Percentiles rank a stretch among this genome's conserved stretches.
Evolutionary conservation across 2,888 invertebrate species (phyloP).

Genomic region (Pheosia tremula): DNA sequence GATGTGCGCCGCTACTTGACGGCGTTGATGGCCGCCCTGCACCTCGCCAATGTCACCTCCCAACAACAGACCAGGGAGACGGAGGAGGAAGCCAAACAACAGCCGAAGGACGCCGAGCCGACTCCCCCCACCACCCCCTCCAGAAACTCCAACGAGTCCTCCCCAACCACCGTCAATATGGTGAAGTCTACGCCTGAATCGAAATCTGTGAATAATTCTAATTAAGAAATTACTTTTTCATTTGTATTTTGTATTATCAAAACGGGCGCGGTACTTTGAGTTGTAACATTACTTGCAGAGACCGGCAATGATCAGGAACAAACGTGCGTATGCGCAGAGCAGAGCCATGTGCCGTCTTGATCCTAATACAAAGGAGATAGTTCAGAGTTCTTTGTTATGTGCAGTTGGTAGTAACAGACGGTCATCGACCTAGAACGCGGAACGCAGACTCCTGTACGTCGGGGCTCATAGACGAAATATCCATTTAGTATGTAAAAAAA

Average conservation of each 20-base stretch:
- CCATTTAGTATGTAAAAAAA: not conserved
- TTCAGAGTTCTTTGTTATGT: too few species aligned
- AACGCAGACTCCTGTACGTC: not conserved
- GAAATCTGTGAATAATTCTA: conserved; percentile 59
- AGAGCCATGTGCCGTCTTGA: not conserved
- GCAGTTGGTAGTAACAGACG: too few species aligned
- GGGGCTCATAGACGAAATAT: not conserved
- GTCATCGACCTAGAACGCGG: not conserved
- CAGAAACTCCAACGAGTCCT: conserved; percentile 36
- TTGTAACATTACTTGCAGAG: not conserved
- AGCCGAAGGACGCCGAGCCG: conserved; percentile 41
- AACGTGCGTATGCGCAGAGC: too few species aligned
- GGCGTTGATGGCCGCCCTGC: conserved; percentile 71
- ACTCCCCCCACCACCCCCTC: conserved; percentile 37
- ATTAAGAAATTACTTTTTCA: conserved; percentile 31
- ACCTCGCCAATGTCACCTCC: conserved; percentile 72
- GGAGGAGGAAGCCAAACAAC: conserved; percentile 34
- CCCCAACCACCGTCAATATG: conserved; percentile 60
- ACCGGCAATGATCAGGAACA: too few species aligned
- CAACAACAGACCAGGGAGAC: conserved; percentile 58
- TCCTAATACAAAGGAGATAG: too few species aligned
- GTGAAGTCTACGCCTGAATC: conserved; percentile 72
- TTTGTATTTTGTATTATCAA: conserved; percentile 28
- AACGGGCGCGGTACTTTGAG: not conserved
- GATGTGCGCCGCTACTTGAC: conserved; percentile 75